Base-by-base conservation (phyloP, 2,888 invertebrate species). In the Heliconius cydno region DNA sequence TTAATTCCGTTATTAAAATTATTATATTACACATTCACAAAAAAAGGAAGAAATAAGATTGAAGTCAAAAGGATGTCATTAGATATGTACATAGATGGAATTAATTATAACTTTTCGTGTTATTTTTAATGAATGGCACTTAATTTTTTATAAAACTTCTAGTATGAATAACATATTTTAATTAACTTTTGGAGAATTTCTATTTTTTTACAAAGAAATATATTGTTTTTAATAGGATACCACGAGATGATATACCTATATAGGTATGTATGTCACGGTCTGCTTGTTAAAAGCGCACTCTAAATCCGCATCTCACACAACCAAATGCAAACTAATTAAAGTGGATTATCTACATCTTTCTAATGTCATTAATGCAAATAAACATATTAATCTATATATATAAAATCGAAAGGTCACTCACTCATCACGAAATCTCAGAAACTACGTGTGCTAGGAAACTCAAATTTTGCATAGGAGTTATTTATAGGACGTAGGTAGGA, bases 61-160 rank as follows among this genome's bases (percentile, higher is more conserved):
- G 57, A 72, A 72, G 34, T 72, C 72, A 72, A 72, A 57, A 72
- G 72, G 30, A 72, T 57, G 72, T 72, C 72, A 57, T 72, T 72
- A 72, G 34, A 72, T 72, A 72, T 57, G 57, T 72, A 57, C 28
- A 70, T 41, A 70, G 68, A 41, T 70, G 68, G 68, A 70, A 70
- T 25, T 22, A 70, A 70, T 70, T 70, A 70, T 70, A 72, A 46
- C n/a, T 46, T 52, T 19, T 71, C 52, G 22, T 72, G 72, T 13
- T 57, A 57, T 57, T 72, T 13, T 46, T 22, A 72, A 57, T 30
- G 38, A 70, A 70, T 70, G 41, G 41, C 41, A 70, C 41, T 41
- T 70, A 68, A 13, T 70, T 41, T 68, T 70, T n/a, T n/a, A n/a
- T n/a, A n/a, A n/a, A n/a, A n/a, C n/a, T n/a, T n/a, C n/a, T 38